Evolutionary conservation across 2,797 vertebrate species (phyloP), one percentile per base, ranked within the genome.

Genomic region (Scyliorhinus canicula): DNA sequence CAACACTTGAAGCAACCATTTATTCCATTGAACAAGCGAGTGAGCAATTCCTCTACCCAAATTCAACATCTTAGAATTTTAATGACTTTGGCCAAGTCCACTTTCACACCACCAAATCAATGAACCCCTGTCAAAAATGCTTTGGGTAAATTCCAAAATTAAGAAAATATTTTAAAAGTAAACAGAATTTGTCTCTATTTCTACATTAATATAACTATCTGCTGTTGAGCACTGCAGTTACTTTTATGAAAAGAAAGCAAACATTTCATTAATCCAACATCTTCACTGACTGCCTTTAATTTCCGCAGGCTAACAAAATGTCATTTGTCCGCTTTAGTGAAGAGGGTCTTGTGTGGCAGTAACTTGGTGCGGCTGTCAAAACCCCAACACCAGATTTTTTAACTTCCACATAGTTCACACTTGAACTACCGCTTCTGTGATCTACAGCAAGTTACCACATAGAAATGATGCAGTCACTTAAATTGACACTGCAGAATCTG

Each of bases 101-200:
- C 47, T 94, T 74, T 74, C 47, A 94, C 63, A 69, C 31, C 93
- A 74, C 28, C 28, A 74, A 94, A 94, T 94, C 93, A 94, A 94
- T 94, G 65, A 50, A n/a, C 4, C 47, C 67, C 67, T 74, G 93
- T 94, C 67, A 74, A 71, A 94, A 71, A 50, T 74, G 50, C 24
- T 94, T 94, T 94, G 93, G 93, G 14, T 26, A n/a, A 94, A 52
- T 52, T 74, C 65, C 93, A 94, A 71, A 50, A 31, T 93, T 93
- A 21, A 94, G 93, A 65, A 52, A 52, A 26, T 69, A 94, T 94
- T 65, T 69, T 6, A 50, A 31, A 71, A 69, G 44, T 93, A 67
- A 93, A 93, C 60, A 93, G 21, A 90, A 60, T 26, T 40, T 50
- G 26, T 71, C 26, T 93, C 65, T 28, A 93, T 71, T 24, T 28